Conservation (phyloP, 2,113 vertebrate species). For the Anarrhichthys ocellatus region DNA sequence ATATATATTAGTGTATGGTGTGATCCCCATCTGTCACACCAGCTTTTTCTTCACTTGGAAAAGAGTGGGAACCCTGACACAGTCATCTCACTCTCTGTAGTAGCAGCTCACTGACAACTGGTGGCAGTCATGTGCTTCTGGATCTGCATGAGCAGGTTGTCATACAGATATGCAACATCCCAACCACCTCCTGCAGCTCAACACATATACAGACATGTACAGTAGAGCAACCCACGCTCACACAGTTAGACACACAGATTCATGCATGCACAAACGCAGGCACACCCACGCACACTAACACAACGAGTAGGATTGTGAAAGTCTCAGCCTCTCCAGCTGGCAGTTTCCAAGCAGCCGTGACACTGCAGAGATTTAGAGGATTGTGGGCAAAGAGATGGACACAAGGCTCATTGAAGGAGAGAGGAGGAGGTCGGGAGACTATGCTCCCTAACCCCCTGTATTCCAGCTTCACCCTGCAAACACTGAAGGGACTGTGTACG, state of each 20-base stretch:
- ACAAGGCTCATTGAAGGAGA: conserved; percentile 70
- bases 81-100: conserved; percentile 49
- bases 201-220: conserved; percentile 18
- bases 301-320: conserved; percentile 12
- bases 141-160: neutral
- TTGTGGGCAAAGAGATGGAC: conserved; percentile 68
- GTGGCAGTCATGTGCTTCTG: conserved; percentile 75
- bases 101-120: conserved; percentile 63
- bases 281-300: conserved; percentile 22
- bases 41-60: neutral
- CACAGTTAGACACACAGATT: conserved; percentile 13
- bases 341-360: conserved; percentile 61
- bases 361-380: conserved; percentile 71
- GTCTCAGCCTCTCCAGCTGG: conserved; percentile 44
- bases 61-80: neutral
- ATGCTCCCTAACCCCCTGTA: conserved; percentile 54
- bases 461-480: conserved; percentile 5
- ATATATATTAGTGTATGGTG: neutral
- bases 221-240: conserved; percentile 17
- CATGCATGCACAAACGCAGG: conserved; percentile 4
- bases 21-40: neutral
- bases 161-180: neutral
- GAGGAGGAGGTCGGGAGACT: conserved; percentile 32
- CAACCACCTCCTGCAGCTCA: conserved; percentile 13
- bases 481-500: conserved; percentile 23